phyloP scores from a whole-genome alignment of 2,797 vertebrate species.

The Oreortyx pictus region DNA sequence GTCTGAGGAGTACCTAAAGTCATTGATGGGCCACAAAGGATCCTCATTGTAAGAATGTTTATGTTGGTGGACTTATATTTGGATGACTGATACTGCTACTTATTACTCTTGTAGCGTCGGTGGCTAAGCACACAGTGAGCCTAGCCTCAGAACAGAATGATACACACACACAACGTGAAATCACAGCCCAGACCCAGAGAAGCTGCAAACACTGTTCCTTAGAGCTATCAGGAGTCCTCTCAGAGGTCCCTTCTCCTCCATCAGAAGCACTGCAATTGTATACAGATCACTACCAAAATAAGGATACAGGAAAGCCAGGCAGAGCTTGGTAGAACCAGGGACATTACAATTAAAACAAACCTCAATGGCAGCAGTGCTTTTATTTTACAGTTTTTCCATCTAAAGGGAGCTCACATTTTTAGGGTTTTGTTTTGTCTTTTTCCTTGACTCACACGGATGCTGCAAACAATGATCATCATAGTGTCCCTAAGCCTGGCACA shows the following conservation, averaged over 20 bases:
- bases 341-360: background rate
- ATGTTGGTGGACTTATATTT: background rate
- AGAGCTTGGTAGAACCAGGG: background rate
- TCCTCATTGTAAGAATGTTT: background rate
- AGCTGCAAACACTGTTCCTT: background rate
- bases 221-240: background rate
- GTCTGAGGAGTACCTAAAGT: background rate
- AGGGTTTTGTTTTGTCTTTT: background rate
- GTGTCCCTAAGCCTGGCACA: background rate
- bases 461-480: background rate
- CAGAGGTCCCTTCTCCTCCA: background rate
- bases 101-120: background rate
- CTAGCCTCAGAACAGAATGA: background rate
- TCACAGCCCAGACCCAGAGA: background rate
- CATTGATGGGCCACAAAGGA: background rate
- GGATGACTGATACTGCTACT: background rate
- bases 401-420: background rate
- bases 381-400: background rate
- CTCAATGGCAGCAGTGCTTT: background rate
- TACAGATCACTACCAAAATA: background rate
- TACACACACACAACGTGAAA: background rate
- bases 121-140: background rate
- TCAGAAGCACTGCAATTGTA: background rate
- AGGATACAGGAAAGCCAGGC: background rate
- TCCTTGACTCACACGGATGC: background rate